phyloP scores from a whole-genome alignment of 2,888 invertebrate species.

The Rutpela maculata region DNA sequence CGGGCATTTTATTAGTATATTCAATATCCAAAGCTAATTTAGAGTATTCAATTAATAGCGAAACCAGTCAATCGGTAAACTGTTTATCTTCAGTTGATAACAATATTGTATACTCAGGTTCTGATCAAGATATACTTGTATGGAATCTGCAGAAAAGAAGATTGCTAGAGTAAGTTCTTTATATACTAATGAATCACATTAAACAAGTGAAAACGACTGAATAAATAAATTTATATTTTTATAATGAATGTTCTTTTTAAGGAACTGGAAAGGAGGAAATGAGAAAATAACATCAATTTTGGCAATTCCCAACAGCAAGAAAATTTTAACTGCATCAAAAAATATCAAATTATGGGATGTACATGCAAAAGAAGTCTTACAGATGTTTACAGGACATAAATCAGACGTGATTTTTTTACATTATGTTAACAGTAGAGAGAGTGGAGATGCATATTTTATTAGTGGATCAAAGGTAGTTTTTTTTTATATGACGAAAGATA shows the following conservation, averaged over 20 bases:
- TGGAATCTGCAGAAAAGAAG: conserved; percentile 76
- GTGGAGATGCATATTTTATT: conserved; percentile 71
- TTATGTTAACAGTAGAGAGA: conserved; percentile 65
- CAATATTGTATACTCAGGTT: conserved; percentile 76
- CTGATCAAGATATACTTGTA: conserved; percentile 76
- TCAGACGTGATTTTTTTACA: conserved; percentile 76
- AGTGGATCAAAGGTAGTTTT: conserved; percentile 73
- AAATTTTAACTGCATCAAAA: conserved; percentile 71
- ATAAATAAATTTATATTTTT: background rate
- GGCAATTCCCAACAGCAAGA: conserved; percentile 76
- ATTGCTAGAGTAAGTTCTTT: conserved; percentile 73
- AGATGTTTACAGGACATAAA: conserved; percentile 81
- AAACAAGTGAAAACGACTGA: background rate
- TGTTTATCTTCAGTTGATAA: conserved; percentile 78
- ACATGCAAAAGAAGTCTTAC: conserved; percentile 77
- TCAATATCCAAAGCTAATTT: conserved; percentile 81
- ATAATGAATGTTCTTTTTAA: conserved; percentile 65
- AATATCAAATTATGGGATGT: conserved; percentile 81
- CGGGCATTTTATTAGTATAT: conserved; percentile 84
- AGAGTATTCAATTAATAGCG: conserved; percentile 76
- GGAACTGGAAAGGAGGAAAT: conserved; percentile 81
- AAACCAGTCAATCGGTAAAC: conserved; percentile 67
- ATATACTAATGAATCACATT: background rate
- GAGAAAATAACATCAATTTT: conserved; percentile 78
- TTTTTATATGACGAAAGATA: background rate